Base-by-base conservation (phyloP, 2,888 invertebrate species). In the Lasioglossum morio region DNA sequence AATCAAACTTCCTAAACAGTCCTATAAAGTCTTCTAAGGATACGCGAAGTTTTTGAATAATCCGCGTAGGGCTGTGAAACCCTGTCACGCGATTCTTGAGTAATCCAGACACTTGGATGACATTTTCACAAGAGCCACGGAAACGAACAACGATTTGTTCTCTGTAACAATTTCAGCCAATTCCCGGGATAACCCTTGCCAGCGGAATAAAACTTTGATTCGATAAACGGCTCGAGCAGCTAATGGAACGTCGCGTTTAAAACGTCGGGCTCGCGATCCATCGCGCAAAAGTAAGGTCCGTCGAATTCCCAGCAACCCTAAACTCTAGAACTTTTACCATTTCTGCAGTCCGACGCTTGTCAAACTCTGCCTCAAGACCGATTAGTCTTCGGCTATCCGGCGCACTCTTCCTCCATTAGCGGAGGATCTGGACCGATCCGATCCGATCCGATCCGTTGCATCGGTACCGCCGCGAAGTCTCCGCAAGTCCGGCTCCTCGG, bases 371-470 rank as follows among this genome's bases (percentile, higher is more conserved):
- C 66, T 63, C 73, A 70, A 63, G 63, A 43, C 48, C 77, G 81
- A 85, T 85, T 81, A 86, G 78, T 86, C 85, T 79, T 34, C 27
- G 30, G 19, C 70, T 40, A 19, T 43, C 66, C 72, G 34, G 75
- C 72, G 46, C 46, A 72, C 66, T 72, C 48, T 78, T 73, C 60
- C 48, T 46, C 66, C 70, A 79, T 87, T 85, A 85, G 77, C 74
- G 77, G 82, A 72, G 40, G 79, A 85, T 82, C 81, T 63, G 82
- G 85, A 81, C 76, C 77, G 86, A 85, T 81, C 77, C 85, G 85
- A 85, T 81, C 77, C 85, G 85, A 85, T 81, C 74, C 85, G 48
- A 53, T 53, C 48, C 48, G 48, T 8, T 53, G 48, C 48, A 72
- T 86, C 43, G 79, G 70, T 78, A 70, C 79, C 63, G 81, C 85